A percentile compares a stretch with the other conserved stretches of the same genome.
Conservation (phyloP, 2,888 invertebrate species). For the Campopleginae sp. region DNA sequence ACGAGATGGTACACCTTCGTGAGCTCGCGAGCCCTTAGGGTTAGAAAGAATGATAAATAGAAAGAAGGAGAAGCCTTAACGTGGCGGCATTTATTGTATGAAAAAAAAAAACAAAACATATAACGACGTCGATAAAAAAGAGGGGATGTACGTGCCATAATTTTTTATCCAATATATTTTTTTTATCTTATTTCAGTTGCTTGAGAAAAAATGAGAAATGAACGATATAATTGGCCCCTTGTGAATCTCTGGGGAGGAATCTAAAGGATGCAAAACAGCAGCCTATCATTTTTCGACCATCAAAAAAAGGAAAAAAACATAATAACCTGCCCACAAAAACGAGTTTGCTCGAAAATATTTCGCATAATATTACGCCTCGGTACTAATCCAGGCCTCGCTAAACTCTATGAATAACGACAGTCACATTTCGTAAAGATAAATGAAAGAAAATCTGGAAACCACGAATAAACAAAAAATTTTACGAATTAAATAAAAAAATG, state of each 20-base stretch:
- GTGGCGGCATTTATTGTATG: conserved; percentile 37
- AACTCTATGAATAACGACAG: conserved; percentile 49
- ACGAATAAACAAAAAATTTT: not conserved
- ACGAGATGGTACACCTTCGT: conserved; percentile 38
- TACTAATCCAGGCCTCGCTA: conserved; percentile 47
- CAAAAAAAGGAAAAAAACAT: conserved; percentile 37
- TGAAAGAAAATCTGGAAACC: not conserved
- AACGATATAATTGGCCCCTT: conserved; percentile 31
- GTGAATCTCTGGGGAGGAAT: conserved; percentile 5
- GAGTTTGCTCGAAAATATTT: conserved; percentile 14
- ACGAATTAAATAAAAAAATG: not conserved
- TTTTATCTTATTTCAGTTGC: not conserved
- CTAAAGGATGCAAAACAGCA: conserved; percentile 22
- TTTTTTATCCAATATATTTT: conserved; percentile 38
- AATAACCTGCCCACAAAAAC: conserved; percentile 28
- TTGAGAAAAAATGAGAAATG: conserved; percentile 6
- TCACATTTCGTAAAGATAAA: not conserved
- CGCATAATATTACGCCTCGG: conserved; percentile 18
- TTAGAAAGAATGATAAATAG: conserved; percentile 61
- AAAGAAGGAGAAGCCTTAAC: conserved; percentile 55
- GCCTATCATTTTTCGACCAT: conserved; percentile 48
- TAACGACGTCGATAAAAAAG: conserved; percentile 37
- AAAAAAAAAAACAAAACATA: conserved; percentile 50
- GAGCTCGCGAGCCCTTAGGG: conserved; percentile 46
- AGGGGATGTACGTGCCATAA: conserved; percentile 24